Evolutionary conservation across 2,113 vertebrate species (phyloP), one percentile per base, ranked within the genome.

Genomic region (Leptobrachium leishanense): DNA sequence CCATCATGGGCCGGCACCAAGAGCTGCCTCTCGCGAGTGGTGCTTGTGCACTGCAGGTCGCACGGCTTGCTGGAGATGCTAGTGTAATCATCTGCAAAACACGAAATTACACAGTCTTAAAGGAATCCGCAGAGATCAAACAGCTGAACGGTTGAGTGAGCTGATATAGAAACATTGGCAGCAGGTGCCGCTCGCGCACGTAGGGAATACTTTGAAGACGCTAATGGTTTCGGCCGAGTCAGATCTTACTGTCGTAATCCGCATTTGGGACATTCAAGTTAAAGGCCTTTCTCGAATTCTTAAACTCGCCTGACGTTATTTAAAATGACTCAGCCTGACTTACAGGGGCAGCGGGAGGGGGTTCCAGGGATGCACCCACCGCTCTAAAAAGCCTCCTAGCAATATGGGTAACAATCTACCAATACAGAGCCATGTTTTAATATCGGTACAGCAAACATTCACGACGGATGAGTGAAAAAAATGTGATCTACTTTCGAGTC

Each of bases 31-130:
- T 97, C 95, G 2, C 94, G 93, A 0, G 88, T 91, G 44, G 76
- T 90, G 6, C 94, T 96, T 46, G 93, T 96, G 75, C 95, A 97
- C 75, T 97, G 95, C 67, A 97, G 93, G 87, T 97, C 95, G 75
- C 95, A 97, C 0, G 95, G 95, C 88, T 95, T 96, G 79, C 90
- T 97, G 87, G 95, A 97, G 89, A 97, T 97, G 82, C 93, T 97
- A 86, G 94, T 96, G 85, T 96, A 95, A 88, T 97, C 95, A 84
- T 95, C 95, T 97, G 68, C 73, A 79, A 66, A 15, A 73, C 81
- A 50, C 54, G 80, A 77, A 76, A 72, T 59, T 59, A 59, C 55
- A 59, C 11, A 59, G 55, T 59, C 55, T 59, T 13, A 59, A 11
- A 59, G 55, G 55, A 59, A 3, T 15, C 55, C 13, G 55, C 3